Base-by-base conservation (phyloP, 2,113 vertebrate species). In the Anas platyrhynchos region DNA sequence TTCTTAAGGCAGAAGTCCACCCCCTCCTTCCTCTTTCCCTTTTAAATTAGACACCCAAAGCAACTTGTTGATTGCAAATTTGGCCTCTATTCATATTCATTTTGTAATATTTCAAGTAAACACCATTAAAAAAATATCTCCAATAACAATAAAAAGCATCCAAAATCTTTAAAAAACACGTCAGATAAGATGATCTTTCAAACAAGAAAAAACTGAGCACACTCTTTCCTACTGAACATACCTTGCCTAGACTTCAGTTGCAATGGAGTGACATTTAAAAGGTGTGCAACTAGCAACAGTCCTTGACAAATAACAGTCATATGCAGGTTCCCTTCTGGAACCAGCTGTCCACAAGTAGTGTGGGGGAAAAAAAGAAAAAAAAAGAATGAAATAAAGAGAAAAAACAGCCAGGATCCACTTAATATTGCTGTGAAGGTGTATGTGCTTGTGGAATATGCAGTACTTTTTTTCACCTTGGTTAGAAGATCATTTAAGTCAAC, bases 261-360 rank as follows among this genome's bases (percentile, higher is more conserved):
- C 44, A 82, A 65, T 61, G 59, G 48, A 59, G 75, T 65, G 54
- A 95, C 56, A 82, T 91, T 68, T 61, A 65, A 78, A 50, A 83
- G 43, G 31, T 81, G 73, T 88, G 73, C 29, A 71, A 38, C 6
- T 20, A 83, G 46, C 55, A 86, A 83, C 22, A 86, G 69, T 32
- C 61, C 41, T 88, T 83, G 52, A 71, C 56, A 95, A 88, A 0
- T 56, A 93, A 86, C 75, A 88, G 72, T 71, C 75, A 76, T 15
- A 88, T 59, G 34, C 85, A 76, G 67, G 75, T 77, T 91, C 82
- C 46, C 50, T 16, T 80, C 82, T 74, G 65, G 94, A 93, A 93
- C 52, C 61, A 86, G n/a, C 16, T 66, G 67, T 71, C 61, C 66
- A 91, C 63, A 74, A 66, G 83, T 4, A 55, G 31, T 0, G 41